Percentiles rank a stretch among this genome's conserved stretches.
Evolutionary conservation across 92 coral and sea anemone genomes (phyloP).

Genomic region (Epizoanthus scotinus): DNA sequence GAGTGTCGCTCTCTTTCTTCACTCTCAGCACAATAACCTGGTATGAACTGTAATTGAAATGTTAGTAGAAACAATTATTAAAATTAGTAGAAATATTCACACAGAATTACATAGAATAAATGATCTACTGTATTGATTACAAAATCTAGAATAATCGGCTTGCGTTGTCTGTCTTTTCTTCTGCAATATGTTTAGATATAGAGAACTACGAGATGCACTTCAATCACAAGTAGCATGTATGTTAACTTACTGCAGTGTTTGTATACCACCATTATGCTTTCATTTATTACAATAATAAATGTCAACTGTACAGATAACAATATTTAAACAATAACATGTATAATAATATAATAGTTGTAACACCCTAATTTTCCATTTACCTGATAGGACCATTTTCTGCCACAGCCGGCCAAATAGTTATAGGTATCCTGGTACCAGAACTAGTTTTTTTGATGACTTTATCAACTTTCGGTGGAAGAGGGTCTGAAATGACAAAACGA

Average conservation of each 20-base stretch:
- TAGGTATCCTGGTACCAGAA: conserved; percentile 1
- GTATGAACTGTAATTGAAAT: neutral
- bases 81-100: neutral
- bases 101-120: neutral
- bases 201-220: too few relatives aligned
- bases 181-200: too few relatives aligned
- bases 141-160: too few relatives aligned
- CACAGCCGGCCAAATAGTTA: neutral
- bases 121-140: neutral
- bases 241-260: too few relatives aligned
- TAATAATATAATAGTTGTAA: neutral
- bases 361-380: neutral
- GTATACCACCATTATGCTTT: too few relatives aligned
- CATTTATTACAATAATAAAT: too few relatives aligned
- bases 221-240: too few relatives aligned
- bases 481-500: neutral
- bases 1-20: neutral
- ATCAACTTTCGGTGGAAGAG: neutral
- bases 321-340: neutral
- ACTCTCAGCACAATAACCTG: conserved; percentile 25
- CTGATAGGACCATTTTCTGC: conserved; percentile 27
- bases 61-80: neutral
- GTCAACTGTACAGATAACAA: too few relatives aligned
- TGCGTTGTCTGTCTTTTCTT: too few relatives aligned
- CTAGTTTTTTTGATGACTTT: neutral